A percentile compares a stretch with the other conserved stretches of the same genome.
These are phyloP conservation scores for Narcine bancroftii DNA, from an alignment of 2,113 vertebrate species.

Conservation along the genomic window DNA sequence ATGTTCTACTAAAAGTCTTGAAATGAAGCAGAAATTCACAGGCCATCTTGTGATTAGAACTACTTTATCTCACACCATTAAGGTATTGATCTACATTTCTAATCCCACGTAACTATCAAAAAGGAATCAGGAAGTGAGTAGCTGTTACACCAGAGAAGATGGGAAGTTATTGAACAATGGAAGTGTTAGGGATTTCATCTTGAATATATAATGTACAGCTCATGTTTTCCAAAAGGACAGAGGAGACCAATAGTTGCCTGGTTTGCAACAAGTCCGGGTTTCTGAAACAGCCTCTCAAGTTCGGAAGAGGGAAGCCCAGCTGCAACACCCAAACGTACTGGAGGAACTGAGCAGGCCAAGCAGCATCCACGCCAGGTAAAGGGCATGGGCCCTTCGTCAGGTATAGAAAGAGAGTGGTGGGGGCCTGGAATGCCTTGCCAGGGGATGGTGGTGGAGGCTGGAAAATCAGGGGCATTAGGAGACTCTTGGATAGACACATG, in stretches of 20 bases:
- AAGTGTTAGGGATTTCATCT: not conserved
- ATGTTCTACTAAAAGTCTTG: not conserved
- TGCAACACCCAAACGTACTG: too few relatives aligned
- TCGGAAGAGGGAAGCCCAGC: not conserved
- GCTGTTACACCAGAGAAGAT: not conserved
- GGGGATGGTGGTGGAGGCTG: too few relatives aligned
- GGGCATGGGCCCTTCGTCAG: too few relatives aligned
- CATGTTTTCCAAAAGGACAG: too few relatives aligned
- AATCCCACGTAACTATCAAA: not conserved
- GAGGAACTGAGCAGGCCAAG: too few relatives aligned
- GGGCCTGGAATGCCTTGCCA: too few relatives aligned
- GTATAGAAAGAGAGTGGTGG: too few relatives aligned
- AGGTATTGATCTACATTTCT: not conserved
- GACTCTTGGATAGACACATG: too few relatives aligned
- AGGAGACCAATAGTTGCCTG: not conserved
- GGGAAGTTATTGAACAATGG: not conserved
- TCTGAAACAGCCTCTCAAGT: not conserved
- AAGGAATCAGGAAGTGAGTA: too few relatives aligned
- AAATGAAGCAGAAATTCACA: not conserved
- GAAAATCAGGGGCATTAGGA: too few relatives aligned
- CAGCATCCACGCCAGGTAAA: too few relatives aligned
- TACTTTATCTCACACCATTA: too few relatives aligned
- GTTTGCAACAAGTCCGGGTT: not conserved
- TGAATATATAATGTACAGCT: not conserved
- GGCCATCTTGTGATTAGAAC: not conserved